These are phyloP conservation scores for Melieria omissa DNA, from an alignment of 2,888 invertebrate genomes.

Conservation along the genomic window DNA sequence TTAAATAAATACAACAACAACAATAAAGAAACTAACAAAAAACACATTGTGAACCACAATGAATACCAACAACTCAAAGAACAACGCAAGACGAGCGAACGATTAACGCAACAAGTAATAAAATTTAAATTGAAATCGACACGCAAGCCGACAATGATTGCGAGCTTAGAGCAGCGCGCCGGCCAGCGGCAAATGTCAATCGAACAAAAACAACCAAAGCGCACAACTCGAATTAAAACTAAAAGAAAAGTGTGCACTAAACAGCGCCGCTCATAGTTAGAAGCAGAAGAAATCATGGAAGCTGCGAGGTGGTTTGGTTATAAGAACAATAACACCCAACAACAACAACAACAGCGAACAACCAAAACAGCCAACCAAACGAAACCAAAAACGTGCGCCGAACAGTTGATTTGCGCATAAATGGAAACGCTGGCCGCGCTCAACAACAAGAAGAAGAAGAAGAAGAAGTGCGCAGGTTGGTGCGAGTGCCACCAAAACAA, in stretches of 20 bases:
- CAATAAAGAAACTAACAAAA: conserved; percentile 6
- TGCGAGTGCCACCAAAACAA: neutral
- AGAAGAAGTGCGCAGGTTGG: neutral
- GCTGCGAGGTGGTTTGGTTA: neutral
- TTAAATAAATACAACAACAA: conserved; percentile 6
- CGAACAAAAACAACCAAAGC: neutral
- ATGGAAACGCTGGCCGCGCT: neutral
- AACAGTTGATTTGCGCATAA: neutral
- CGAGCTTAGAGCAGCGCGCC: too few relatives aligned
- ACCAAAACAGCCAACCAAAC: neutral
- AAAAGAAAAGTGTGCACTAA: conserved; percentile 1
- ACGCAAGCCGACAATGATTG: neutral
- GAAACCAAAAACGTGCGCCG: neutral
- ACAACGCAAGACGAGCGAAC: conserved; percentile 15
- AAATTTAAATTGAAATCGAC: neutral
- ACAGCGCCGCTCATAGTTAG: neutral
- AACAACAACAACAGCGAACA: neutral
- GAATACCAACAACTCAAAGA: conserved; percentile 10
- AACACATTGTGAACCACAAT: neutral
- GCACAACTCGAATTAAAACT: neutral
- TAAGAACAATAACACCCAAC: neutral
- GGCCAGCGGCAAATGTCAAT: neutral
- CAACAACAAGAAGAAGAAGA: neutral
- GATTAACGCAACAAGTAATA: conserved; percentile 20
- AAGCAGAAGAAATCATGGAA: neutral